Percentiles rank a stretch among this genome's conserved stretches.
Conservation (phyloP, 2,113 vertebrate genomes). For the Daboia siamensis region DNA sequence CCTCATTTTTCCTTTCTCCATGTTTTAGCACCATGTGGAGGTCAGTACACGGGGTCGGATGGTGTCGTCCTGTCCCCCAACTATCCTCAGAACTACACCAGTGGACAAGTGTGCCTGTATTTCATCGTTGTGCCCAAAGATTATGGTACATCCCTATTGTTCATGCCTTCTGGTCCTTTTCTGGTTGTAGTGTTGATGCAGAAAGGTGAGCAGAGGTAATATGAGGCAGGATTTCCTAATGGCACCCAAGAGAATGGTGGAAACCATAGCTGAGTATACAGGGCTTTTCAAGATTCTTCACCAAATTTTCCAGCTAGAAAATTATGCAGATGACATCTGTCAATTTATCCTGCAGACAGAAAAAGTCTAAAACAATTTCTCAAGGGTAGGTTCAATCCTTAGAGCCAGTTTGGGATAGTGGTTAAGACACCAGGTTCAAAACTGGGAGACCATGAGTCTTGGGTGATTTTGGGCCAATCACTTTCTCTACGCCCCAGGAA, state of each 20-base stretch:
- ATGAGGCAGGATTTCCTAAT: background rate
- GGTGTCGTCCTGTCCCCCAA: slow-evolving; percentile 93
- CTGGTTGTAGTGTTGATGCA: background rate
- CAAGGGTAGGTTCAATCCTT: background rate
- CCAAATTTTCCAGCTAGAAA: background rate
- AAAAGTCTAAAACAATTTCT: background rate
- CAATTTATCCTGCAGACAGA: background rate
- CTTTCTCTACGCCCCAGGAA: background rate
- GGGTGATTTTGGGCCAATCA: background rate
- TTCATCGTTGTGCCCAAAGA: slow-evolving; percentile 90
- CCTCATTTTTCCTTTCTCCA: fast-evolving
- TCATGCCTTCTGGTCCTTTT: background rate
- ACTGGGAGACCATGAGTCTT: background rate
- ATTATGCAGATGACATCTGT: background rate
- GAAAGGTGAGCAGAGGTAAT: background rate
- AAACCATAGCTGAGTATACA: background rate
- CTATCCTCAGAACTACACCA: slow-evolving; percentile 94
- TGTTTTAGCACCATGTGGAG: slow-evolving; percentile 88
- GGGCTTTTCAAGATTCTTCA: background rate
- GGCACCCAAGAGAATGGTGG: background rate
- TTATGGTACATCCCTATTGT: slow-evolving; percentile 77
- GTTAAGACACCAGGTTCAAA: background rate
- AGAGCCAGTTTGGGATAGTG: background rate
- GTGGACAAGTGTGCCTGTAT: slow-evolving; percentile 86
- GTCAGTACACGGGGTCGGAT: slow-evolving; percentile 87